phyloP scores from a whole-genome alignment of 2,113 vertebrate genomes.

The Scomber japonicus region DNA sequence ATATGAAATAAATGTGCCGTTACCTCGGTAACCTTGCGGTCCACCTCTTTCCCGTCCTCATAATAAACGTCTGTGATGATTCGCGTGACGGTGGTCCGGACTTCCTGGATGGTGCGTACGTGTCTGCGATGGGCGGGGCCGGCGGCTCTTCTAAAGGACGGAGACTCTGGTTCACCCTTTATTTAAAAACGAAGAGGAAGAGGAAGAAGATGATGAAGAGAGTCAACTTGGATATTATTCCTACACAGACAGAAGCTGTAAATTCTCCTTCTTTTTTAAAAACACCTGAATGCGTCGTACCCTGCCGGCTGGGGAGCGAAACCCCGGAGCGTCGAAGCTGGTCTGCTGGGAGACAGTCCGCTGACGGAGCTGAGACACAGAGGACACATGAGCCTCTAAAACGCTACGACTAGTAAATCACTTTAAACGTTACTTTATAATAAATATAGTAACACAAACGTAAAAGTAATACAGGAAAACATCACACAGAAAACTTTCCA shows the following conservation, averaged over 20 bases:
- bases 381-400: background rate
- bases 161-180: constrained; percentile 77
- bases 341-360: constrained; percentile 80
- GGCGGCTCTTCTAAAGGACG: constrained; percentile 81
- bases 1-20: background rate
- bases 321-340: constrained; percentile 72
- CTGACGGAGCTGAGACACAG: constrained; percentile 69
- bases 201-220: background rate
- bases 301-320: constrained; percentile 67
- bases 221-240: fast-evolving
- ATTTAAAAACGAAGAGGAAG: background rate
- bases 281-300: constrained; percentile 48
- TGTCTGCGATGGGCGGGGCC: constrained; percentile 88
- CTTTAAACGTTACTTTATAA: too few species aligned
- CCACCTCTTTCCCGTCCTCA: constrained; percentile 93
- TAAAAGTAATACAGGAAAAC: too few species aligned
- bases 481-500: too few species aligned
- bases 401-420: too few species aligned
- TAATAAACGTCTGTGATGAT: constrained; percentile 97
- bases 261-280: background rate
- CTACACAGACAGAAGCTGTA: background rate
- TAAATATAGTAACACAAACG: too few species aligned
- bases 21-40: constrained; percentile 94
- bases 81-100: constrained; percentile 92
- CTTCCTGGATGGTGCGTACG: constrained; percentile 93